These are phyloP conservation scores for Vesta saturnalis DNA, from an alignment of 2,888 invertebrate species.

Conservation along the genomic window DNA sequence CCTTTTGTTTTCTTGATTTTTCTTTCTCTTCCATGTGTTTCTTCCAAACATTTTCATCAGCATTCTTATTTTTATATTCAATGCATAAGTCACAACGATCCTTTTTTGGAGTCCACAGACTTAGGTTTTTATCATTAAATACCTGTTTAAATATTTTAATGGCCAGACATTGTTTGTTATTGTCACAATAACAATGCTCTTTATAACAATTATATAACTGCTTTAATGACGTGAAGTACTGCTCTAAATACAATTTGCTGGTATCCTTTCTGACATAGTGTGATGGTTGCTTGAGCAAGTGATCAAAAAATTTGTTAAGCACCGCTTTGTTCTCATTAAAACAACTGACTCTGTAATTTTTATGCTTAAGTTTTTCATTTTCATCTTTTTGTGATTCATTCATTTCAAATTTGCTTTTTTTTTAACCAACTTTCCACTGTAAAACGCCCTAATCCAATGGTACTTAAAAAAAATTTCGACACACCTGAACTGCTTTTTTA, in stretches of 20 bases:
- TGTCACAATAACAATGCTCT: slow-evolving; percentile 32
- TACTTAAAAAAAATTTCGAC: too few species aligned
- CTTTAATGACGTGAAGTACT: slow-evolving; percentile 24
- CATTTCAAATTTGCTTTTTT: too few species aligned
- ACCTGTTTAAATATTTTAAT: slow-evolving; percentile 39
- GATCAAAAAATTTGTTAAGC: background rate
- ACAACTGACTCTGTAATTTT: too few species aligned
- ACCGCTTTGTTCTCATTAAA: too few species aligned
- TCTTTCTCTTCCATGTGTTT: slow-evolving; percentile 28
- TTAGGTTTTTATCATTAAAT: slow-evolving; percentile 40
- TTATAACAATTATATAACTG: slow-evolving; percentile 38
- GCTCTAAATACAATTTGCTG: slow-evolving; percentile 43
- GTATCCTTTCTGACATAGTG: background rate
- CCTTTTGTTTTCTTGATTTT: slow-evolving; percentile 28
- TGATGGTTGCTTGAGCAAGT: background rate
- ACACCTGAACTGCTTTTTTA: too few species aligned
- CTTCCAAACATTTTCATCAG: slow-evolving; percentile 24
- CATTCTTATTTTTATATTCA: slow-evolving; percentile 13
- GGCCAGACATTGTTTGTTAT: slow-evolving; percentile 27
- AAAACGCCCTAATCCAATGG: too few species aligned
- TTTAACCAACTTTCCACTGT: too few species aligned
- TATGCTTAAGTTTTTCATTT: too few species aligned
- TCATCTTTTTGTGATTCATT: too few species aligned
- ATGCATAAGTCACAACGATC: slow-evolving; percentile 41
- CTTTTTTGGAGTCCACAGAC: slow-evolving; percentile 45